phyloP scores from a whole-genome alignment of 1,140 invertebrate genomes.

The Sminthurides bifidus region DNA sequence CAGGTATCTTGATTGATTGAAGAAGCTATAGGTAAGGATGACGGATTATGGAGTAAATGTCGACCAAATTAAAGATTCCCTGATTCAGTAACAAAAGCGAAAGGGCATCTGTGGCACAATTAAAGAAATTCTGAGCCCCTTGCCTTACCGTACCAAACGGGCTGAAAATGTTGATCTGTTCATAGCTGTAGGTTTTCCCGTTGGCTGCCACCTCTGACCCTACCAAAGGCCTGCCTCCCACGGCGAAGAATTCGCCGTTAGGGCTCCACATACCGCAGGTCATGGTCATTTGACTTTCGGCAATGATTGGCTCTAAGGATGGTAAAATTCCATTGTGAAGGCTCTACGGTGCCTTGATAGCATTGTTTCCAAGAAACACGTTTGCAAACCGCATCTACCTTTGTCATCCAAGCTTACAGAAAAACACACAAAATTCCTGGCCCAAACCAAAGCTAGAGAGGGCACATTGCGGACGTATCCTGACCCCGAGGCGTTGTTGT shows the following conservation, averaged over 20 bases:
- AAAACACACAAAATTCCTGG: conserved; percentile 8
- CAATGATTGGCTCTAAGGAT: conserved; percentile 17
- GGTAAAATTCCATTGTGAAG: too few relatives aligned
- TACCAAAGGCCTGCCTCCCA: too few relatives aligned
- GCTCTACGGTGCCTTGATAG: too few relatives aligned
- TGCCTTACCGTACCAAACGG: conserved; percentile 16
- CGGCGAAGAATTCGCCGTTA: conserved; percentile 25
- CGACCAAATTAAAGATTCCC: background rate
- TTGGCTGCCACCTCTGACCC: background rate
- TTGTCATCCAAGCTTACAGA: conserved; percentile 14
- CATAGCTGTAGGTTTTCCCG: conserved; percentile 2
- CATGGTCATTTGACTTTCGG: conserved; percentile 14
- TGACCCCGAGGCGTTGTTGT: too few relatives aligned
- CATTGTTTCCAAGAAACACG: too few relatives aligned
- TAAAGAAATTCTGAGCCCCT: background rate
- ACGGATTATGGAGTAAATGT: background rate
- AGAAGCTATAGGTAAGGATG: conserved; percentile 47
- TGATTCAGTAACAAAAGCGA: too few relatives aligned
- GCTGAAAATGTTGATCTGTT: conserved; percentile 29
- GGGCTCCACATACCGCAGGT: conserved; percentile 30
- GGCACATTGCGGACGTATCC: conserved; percentile 19
- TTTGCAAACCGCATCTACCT: conserved; percentile 9
- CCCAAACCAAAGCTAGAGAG: too few relatives aligned
- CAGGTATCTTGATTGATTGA: conserved; percentile 74
- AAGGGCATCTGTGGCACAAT: background rate